Evolutionary conservation across 2,888 invertebrate genomes (phyloP).

Genomic region (Imbricaverruca yamaguchii): DNA sequence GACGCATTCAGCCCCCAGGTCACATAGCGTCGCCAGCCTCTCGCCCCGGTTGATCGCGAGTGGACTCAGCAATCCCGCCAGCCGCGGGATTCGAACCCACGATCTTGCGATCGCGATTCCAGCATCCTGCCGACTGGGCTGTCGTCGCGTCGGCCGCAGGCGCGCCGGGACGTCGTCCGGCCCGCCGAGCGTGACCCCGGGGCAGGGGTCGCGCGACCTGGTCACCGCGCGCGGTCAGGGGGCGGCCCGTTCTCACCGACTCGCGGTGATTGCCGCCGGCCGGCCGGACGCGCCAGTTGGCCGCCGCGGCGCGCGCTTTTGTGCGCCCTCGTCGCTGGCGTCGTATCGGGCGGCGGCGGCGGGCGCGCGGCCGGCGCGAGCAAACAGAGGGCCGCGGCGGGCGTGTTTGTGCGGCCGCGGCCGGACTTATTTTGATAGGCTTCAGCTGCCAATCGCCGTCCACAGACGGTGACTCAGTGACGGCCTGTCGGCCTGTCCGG

Average conservation of each 20-base stretch:
- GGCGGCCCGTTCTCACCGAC: background rate
- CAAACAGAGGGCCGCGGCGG: background rate
- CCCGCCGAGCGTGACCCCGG: too few relatives aligned
- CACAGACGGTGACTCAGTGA: background rate
- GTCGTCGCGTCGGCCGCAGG: too few relatives aligned
- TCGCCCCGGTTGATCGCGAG: too few relatives aligned
- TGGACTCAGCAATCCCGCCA: too few relatives aligned
- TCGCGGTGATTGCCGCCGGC: background rate
- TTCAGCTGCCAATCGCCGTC: background rate
- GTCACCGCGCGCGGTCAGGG: background rate
- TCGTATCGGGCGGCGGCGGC: background rate
- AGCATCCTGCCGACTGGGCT: too few relatives aligned
- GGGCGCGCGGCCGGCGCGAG: background rate
- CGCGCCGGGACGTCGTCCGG: too few relatives aligned
- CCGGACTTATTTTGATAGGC: conserved; percentile 1
- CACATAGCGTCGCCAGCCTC: too few relatives aligned
- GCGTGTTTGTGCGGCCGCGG: background rate
- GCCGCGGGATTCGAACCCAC: too few relatives aligned
- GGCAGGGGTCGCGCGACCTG: too few relatives aligned
- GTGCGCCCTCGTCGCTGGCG: background rate
- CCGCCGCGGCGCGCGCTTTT: too few relatives aligned
- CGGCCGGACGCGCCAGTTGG: background rate
- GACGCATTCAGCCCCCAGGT: too few relatives aligned
- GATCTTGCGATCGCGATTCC: too few relatives aligned
- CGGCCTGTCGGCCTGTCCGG: background rate